Evolutionary conservation across 2,888 invertebrate genomes (phyloP).

Genomic region (Nomada ferruginata): DNA sequence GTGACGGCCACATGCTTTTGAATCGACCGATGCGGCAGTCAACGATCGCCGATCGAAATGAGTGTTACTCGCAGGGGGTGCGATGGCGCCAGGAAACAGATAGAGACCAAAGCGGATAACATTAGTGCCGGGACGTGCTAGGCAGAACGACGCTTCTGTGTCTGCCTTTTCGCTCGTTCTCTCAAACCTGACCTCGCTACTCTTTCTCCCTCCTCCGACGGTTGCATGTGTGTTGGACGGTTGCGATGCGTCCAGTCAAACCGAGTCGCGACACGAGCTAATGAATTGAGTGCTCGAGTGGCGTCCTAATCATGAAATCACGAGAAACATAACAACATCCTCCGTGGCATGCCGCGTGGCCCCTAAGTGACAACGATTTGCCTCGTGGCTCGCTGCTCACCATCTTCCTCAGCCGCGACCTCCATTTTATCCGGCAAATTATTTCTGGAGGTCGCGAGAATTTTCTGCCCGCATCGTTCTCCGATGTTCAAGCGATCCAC

Average conservation of each 20-base stretch:
- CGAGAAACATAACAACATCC: constrained; percentile 76
- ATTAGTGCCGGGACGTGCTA: constrained; percentile 74
- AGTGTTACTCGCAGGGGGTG: constrained; percentile 62
- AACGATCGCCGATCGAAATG: constrained; percentile 61
- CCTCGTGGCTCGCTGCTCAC: constrained; percentile 65
- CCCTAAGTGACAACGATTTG: constrained; percentile 70
- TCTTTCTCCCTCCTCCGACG: background rate
- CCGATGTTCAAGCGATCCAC: background rate
- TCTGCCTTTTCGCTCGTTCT: constrained; percentile 33
- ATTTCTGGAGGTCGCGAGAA: constrained; percentile 37
- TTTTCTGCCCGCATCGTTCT: background rate
- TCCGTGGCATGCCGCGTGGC: constrained; percentile 63
- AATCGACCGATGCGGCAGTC: constrained; percentile 6
- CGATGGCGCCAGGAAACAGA: constrained; percentile 70
- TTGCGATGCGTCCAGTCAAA: constrained; percentile 48
- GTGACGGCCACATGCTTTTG: constrained; percentile 28
- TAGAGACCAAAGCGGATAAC: constrained; percentile 54
- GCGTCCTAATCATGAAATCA: constrained; percentile 75
- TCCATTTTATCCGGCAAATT: constrained; percentile 47
- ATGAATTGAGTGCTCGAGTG: constrained; percentile 76
- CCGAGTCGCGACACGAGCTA: constrained; percentile 66
- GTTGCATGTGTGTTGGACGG: background rate
- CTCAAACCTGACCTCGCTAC: constrained; percentile 32
- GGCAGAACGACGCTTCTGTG: constrained; percentile 63
- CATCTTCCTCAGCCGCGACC: constrained; percentile 20